phyloP scores from a whole-genome alignment of 2,113 vertebrate species.

The Aptenodytes forsteri region DNA sequence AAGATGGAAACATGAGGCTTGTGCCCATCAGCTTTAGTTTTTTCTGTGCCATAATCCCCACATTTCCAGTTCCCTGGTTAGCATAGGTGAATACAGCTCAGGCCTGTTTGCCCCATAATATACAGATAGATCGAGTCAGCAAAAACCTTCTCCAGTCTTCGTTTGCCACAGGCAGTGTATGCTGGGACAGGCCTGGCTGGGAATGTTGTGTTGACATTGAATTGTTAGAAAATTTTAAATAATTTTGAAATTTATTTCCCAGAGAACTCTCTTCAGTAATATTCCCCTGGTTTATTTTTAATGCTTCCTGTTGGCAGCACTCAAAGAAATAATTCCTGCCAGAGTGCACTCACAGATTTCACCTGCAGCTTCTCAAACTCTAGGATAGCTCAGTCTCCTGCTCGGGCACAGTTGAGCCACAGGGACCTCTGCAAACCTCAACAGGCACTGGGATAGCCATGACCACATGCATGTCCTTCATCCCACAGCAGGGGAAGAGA shows the following conservation, averaged over 20 bases:
- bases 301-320: not conserved
- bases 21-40: not conserved
- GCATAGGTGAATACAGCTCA: not conserved
- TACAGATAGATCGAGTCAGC: not conserved
- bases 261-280: not conserved
- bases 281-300: not conserved
- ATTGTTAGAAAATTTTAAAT: not conserved
- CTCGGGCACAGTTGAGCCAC: not conserved
- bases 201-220: not conserved
- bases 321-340: not conserved
- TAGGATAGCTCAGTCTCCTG: not conserved
- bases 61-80: not conserved
- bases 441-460: not conserved
- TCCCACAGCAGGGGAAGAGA: not conserved
- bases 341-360: not conserved
- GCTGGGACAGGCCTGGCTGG: not conserved
- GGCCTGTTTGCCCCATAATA: fast-evolving
- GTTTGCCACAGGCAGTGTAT: not conserved
- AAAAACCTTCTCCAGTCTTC: not conserved
- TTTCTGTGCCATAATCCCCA: not conserved
- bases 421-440: not conserved
- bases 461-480: fast-evolving
- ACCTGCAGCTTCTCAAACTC: not conserved
- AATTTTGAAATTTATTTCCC: not conserved
- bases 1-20: not conserved